Base-by-base conservation (phyloP, 2,888 invertebrate genomes). In the Caenorhabditis doughertyi region DNA sequence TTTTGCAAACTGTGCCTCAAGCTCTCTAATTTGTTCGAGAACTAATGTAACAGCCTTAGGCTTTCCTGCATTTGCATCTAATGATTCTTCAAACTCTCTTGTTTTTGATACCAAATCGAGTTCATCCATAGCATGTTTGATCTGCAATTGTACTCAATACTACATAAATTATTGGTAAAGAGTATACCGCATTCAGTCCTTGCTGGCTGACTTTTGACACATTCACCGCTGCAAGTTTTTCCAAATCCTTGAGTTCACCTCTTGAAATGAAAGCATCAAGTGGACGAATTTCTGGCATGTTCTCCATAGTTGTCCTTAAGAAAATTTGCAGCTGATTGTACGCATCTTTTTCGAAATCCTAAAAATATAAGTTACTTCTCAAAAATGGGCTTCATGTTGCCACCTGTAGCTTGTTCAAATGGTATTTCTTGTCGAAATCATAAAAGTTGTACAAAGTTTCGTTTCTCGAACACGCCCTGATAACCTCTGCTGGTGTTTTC, bases 381-480 rank as follows among this genome's bases (percentile, higher is more conserved):
- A 18, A 27, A 39, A n/a, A n/a, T n/a, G n/a, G n/a, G n/a, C n/a
- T n/a, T n/a, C n/a, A n/a, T n/a, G n/a, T n/a, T n/a, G n/a, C n/a
- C n/a, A 87, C 87, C 79, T 88, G 84, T 2, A 88, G 35, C 18
- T 88, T 82, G 39, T 85, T 86, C 47, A 89, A 73, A 64, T 87
- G 88, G 65, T 89, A 90, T 58, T 89, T 89, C 55, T 88, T 85
- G 74, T 91, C 90, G 68, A 91, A 68, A 9, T 87, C 88, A 53
- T 90, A 85, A 32, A 91, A 87, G 27, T 87, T 84, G 82, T 91
- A 91, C 70, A 91, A 83, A 0, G 91, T 91, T 67, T 88, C 87
- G 51, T 89, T 89, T 47, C 88, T 72, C 9, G 84, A 77, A 51
- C 91, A 91, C 7, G 88, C 90, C 55, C 88, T 82, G 62, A 89